Evolutionary conservation across 2,797 vertebrate species (phyloP), one percentile per base, ranked within the genome.

Genomic region (Pseudochaenichthys georgianus): DNA sequence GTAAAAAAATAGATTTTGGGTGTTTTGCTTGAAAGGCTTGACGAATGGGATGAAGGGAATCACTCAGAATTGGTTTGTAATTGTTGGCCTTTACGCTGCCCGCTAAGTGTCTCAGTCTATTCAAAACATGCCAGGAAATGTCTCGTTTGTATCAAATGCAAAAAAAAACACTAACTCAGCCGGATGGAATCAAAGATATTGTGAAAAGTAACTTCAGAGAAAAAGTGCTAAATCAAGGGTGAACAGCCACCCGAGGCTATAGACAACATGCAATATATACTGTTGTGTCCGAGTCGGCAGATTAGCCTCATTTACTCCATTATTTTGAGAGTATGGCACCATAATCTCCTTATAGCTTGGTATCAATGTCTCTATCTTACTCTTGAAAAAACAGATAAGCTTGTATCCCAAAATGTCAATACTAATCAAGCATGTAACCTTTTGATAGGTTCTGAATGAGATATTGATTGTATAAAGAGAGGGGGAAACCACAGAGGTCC

Each of bases 31-130:
- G 13, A 68, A 48, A 54, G 1, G 34, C 34, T 38, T 38, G 7
- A 38, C 6, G 34, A 28, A 28, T 4, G 28, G 28, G 28, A 28
- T 28, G 28, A 28, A 28, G 28, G 28, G 28, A 31, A 28, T 74
- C 47, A 63, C 47, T 77, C 59, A 47, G 6, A 68, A 45, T 28
- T 43, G 15, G 12, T 64, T 64, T 82, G 48, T 82, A 21, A 48
- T 61, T 64, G 42, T 78, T 78, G 73, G 70, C 71, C 2, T 77
- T 77, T 13, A 12, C 0, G 0, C 61, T 23, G 11, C 45, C 60
- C 11, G 2, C 31, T 28, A 16, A 34, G 13, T 34, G 19, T 78
- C 62, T 62, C 41, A 17, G 42, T 59, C 34, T 10, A 8, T 12
- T 17, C 17, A 16, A 38, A 50, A 61, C 13, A 42, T 61, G 60